Evolutionary conservation across 2,888 invertebrate genomes (phyloP).

Genomic region (Laspeyria flexula): DNA sequence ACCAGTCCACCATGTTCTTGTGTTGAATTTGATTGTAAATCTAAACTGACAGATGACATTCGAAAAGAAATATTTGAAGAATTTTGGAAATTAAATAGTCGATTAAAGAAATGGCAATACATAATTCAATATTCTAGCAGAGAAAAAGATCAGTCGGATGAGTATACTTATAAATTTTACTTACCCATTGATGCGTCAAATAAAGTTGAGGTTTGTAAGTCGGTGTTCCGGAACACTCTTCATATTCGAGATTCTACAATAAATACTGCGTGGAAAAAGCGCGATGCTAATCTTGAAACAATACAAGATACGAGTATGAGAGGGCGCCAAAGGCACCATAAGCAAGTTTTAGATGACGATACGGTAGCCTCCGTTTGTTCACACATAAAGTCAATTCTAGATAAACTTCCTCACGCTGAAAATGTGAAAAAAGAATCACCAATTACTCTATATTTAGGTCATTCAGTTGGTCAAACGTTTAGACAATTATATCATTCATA

Average conservation of each 20-base stretch:
- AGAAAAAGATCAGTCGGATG: too few species aligned
- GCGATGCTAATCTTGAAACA: background rate
- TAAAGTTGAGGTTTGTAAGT: constrained; percentile 1
- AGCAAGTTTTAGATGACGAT: background rate
- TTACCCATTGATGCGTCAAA: background rate
- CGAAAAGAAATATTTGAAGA: background rate
- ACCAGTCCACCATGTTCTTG: background rate
- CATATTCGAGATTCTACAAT: background rate
- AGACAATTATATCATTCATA: too few species aligned
- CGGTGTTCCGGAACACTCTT: background rate
- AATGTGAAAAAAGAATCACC: background rate
- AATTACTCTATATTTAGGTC: too few species aligned
- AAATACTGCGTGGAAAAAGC: background rate
- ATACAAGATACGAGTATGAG: background rate
- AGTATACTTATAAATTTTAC: too few species aligned
- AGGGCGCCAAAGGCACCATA: background rate
- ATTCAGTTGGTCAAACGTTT: too few species aligned
- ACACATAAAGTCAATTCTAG: background rate
- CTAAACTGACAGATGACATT: background rate
- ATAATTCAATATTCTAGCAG: background rate
- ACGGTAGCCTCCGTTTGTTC: background rate
- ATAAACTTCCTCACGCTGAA: background rate
- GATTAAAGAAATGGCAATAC: background rate
- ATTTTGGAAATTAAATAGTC: background rate
- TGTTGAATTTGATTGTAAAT: background rate